phyloP scores from a whole-genome alignment of 1,140 invertebrate species.

The Ceratosolen solmsi region DNA sequence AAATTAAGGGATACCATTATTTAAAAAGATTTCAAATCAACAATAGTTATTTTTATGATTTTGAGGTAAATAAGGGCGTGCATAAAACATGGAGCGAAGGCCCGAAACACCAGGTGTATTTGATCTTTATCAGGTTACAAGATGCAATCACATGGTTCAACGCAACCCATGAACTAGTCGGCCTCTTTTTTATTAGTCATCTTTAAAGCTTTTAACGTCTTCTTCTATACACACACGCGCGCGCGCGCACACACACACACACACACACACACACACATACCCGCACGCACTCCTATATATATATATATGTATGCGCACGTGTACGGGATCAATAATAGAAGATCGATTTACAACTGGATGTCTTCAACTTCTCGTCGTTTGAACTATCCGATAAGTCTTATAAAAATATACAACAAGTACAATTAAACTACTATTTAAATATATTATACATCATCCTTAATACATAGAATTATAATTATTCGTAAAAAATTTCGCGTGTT shows the following conservation, averaged over 20 bases:
- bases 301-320: background rate
- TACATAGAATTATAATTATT: too few species aligned
- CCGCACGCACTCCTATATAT: too few species aligned
- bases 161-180: slow-evolving; percentile 42
- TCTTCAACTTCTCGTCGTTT: background rate
- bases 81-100: slow-evolving; percentile 2
- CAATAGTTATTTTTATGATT: background rate
- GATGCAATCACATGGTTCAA: slow-evolving; percentile 63
- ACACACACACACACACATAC: too few species aligned
- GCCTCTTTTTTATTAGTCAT: slow-evolving; percentile 38
- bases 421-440: too few species aligned
- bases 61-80: background rate
- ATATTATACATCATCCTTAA: too few species aligned
- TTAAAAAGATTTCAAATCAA: background rate
- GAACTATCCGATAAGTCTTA: background rate
- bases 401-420: too few species aligned
- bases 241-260: too few species aligned
- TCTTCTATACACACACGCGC: background rate
- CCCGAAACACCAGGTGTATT: slow-evolving; percentile 67
- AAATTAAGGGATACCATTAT: background rate
- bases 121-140: slow-evolving; percentile 64
- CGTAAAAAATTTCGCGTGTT: too few species aligned
- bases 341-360: slow-evolving; percentile 37
- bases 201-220: slow-evolving; percentile 42
- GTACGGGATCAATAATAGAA: background rate